Conservation (phyloP, 2,797 vertebrate species). For the Pseudochirops cupreus region DNA sequence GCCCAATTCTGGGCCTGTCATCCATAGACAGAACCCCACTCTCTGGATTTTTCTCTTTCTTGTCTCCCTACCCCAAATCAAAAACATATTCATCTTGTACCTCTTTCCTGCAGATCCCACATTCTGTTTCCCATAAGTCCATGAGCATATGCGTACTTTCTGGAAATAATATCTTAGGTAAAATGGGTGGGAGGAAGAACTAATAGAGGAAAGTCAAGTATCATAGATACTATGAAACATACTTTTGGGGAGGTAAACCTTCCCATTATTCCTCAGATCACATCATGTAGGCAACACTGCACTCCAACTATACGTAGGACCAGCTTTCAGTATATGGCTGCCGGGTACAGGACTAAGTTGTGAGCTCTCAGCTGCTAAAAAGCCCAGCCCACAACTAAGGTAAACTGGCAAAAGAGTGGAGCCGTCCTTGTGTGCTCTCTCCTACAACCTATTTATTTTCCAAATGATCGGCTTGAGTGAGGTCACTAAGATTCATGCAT, state of each 20-base stretch:
- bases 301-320: not conserved
- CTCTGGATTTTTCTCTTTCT: not conserved
- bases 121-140: not conserved
- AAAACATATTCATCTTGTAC: not conserved
- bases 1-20: not conserved
- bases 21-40: not conserved
- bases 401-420: not conserved
- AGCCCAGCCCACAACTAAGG: not conserved
- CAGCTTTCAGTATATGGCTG: not conserved
- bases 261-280: not conserved
- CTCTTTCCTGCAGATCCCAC: not conserved
- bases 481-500: slow-evolving; percentile 28
- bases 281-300: not conserved
- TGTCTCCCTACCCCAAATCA: not conserved
- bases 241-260: not conserved
- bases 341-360: not conserved
- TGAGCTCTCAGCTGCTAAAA: not conserved
- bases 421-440: slow-evolving; percentile 1
- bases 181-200: not conserved
- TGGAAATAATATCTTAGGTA: not conserved
- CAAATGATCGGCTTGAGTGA: slow-evolving; percentile 60
- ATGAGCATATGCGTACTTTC: not conserved
- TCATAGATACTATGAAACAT: not conserved
- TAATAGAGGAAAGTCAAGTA: not conserved
- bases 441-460: slow-evolving; percentile 63